Evolutionary conservation across 2,113 vertebrate species (phyloP).

Genomic region (Poicephalus gulielmi): DNA sequence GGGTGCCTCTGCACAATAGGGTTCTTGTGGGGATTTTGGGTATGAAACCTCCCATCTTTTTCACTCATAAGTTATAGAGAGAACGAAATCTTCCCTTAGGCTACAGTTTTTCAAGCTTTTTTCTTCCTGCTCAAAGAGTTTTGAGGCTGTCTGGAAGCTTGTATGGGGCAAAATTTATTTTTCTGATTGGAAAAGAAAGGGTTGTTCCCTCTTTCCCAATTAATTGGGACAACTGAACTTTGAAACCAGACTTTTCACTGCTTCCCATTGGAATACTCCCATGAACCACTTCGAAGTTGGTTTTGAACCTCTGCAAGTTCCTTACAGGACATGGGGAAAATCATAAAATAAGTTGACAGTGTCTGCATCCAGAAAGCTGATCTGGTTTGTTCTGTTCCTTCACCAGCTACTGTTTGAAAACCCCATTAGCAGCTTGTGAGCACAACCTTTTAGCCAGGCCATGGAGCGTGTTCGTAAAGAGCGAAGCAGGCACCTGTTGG

Average conservation of each 20-base stretch:
- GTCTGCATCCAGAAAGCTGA: conserved; percentile 20
- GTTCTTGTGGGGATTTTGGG: background rate
- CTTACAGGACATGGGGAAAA: background rate
- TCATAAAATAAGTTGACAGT: conserved; percentile 19
- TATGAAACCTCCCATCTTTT: background rate
- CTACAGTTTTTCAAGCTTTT: background rate
- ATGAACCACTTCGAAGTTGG: background rate
- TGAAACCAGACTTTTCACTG: background rate
- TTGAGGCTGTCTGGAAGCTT: background rate
- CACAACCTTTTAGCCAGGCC: conserved; percentile 9
- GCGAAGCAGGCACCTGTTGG: conserved; percentile 44
- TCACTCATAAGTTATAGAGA: background rate
- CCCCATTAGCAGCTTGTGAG: background rate
- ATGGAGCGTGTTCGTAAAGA: background rate
- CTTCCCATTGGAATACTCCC: background rate
- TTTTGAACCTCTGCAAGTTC: conserved; percentile 42
- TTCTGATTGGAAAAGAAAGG: background rate
- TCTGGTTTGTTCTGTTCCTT: conserved; percentile 24
- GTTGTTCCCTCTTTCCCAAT: background rate
- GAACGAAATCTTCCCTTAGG: conserved; percentile 35
- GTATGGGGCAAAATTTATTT: background rate
- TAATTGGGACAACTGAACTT: conserved; percentile 17
- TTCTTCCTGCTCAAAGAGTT: background rate
- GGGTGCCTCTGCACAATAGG: background rate
- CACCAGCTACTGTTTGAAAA: conserved; percentile 24